These are phyloP conservation scores for Byasa hedistus DNA, from an alignment of 2,888 invertebrate species.

Conservation along the genomic window DNA sequence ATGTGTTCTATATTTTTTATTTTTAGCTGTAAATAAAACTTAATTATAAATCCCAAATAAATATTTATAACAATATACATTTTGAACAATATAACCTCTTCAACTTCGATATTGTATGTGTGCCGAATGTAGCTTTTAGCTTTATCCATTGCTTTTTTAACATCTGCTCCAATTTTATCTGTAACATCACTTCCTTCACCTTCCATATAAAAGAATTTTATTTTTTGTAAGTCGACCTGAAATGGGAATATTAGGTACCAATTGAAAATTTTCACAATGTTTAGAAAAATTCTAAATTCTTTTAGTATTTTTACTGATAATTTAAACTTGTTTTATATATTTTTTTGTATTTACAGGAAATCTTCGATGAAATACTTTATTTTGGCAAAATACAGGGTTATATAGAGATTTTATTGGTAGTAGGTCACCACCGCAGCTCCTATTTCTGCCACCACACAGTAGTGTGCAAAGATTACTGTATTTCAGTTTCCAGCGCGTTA, in stretches of 20 bases:
- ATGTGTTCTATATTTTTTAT: slow-evolving; percentile 83
- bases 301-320: background rate
- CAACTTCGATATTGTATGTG: slow-evolving; percentile 76
- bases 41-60: slow-evolving; percentile 10
- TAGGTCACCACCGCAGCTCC: too few relatives aligned
- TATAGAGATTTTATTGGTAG: too few relatives aligned
- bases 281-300: background rate
- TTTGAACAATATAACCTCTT: slow-evolving; percentile 66
- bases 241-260: slow-evolving; percentile 32
- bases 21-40: slow-evolving; percentile 67
- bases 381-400: too few relatives aligned
- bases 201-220: slow-evolving; percentile 90
- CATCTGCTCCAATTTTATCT: slow-evolving; percentile 79
- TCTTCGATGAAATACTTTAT: too few relatives aligned
- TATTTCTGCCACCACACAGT: too few relatives aligned
- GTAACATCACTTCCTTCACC: slow-evolving; percentile 85
- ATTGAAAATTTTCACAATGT: background rate
- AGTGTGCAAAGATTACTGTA: too few relatives aligned
- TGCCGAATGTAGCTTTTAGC: slow-evolving; percentile 77
- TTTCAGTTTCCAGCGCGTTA: too few relatives aligned
- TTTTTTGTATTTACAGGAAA: too few relatives aligned
- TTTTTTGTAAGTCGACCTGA: slow-evolving; percentile 80
- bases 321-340: too few relatives aligned
- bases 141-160: slow-evolving; percentile 78
- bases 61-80: too few relatives aligned